Base-by-base conservation (phyloP, 2,113 vertebrate genomes). In the Bolborhynchus lineola region DNA sequence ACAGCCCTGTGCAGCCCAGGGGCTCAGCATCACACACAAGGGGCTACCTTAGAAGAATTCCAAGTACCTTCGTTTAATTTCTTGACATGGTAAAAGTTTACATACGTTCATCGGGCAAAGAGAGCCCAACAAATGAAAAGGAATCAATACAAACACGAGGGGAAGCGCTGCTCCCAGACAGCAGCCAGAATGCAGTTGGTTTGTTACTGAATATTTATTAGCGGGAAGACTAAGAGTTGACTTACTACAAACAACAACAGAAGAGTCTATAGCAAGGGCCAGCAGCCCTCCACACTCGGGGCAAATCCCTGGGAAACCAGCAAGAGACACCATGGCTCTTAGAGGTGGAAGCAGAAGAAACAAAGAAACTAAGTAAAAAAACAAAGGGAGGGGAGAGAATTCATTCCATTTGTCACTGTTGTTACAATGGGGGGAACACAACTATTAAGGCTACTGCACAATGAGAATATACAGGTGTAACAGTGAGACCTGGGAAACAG, bases 1-100 rank as follows among this genome's bases (percentile, higher is more conserved):
- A 59, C 13, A n/a, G 55, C 33, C 6, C 33, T 57, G 55, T 4
- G 59, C 53, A 13, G 69, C 47, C 82, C 41, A 33, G 49, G 83
- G 86, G 80, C 82, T 85, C 94, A 68, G 94, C 8, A 95, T 33
- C 79, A 95, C 77, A 96, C 87, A 94, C 91, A 37, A 70, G 85
- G 96, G 67, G 84, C 92, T 74, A 41, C 86, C 93, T 95, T 97
- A 81, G 97, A 98, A 98, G 97, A 97, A 97, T 94, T 98, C 92
- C 97, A 98, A 98, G 98, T 97, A 98, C 97, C 98, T 98, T 39
- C 92, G 90, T 98, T 98, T 98, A 98, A 98, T 98, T 97, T 97
- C 95, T 98, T 77, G 92, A 98, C 97, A 98, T 86, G 96, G 96
- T 98, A 98, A 97, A 98, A 97, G 97, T 97, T 97, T 98, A 98